A percentile compares a stretch with the other conserved stretches of the same genome.
These are phyloP conservation scores for Coecobrya sp. DNA, from an alignment of 2,888 invertebrate genomes.

Conservation along the genomic window DNA sequence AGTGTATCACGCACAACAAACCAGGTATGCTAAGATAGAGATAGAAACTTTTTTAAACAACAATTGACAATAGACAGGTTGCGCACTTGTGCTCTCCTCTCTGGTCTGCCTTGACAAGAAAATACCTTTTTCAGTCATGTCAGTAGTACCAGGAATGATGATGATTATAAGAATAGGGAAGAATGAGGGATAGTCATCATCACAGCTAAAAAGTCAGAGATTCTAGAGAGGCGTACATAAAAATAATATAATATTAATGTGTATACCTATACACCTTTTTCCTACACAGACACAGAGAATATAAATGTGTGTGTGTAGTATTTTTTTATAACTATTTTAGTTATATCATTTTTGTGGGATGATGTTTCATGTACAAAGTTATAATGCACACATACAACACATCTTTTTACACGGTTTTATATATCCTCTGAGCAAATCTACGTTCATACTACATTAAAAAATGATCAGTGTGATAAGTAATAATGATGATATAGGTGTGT, in stretches of 20 bases:
- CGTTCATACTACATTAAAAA: conserved; percentile 46
- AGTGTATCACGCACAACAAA: background rate
- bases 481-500: conserved; percentile 39
- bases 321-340: background rate
- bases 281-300: background rate
- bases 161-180: conserved; percentile 5
- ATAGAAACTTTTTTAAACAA: background rate
- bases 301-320: background rate
- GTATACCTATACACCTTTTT: background rate
- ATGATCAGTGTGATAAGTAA: conserved; percentile 63
- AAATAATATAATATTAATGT: background rate
- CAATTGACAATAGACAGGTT: conserved; percentile 59
- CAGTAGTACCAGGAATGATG: background rate
- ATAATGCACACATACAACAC: background rate
- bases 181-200: background rate
- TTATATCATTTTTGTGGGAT: background rate
- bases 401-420: background rate
- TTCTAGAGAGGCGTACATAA: background rate
- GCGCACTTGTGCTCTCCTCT: conserved; percentile 50
- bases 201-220: too few relatives aligned
- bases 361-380: background rate
- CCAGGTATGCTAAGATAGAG: background rate
- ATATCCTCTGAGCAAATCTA: background rate
- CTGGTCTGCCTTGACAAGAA: conserved; percentile 60
- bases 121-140: conserved; percentile 54